A percentile compares a stretch with the other conserved stretches of the same genome.
These are phyloP conservation scores for Lepus europaeus DNA, from an alignment of 2,113 vertebrate genomes.

Conservation along the genomic window DNA sequence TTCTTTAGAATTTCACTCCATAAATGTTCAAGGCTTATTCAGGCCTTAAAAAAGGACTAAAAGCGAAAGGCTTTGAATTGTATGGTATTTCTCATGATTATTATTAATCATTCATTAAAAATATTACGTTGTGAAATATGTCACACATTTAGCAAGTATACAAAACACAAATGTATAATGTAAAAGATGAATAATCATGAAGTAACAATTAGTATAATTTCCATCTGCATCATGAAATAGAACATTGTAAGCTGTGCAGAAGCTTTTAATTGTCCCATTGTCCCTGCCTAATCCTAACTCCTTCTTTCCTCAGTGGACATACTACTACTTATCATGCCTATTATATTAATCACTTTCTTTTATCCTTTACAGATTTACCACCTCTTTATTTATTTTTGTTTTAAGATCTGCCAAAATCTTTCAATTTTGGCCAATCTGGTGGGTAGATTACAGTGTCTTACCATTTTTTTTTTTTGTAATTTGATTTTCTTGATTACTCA, in stretches of 20 bases:
- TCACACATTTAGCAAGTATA: not conserved
- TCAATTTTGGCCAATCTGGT: not conserved
- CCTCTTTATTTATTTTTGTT: not conserved
- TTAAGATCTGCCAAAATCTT: not conserved
- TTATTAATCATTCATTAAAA: conserved; percentile 59
- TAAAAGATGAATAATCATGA: not conserved
- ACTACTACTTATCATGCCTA: not conserved
- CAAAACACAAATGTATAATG: not conserved
- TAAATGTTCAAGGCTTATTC: not conserved
- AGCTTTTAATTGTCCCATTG: not conserved
- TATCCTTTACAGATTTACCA: not conserved
- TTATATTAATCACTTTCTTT: not conserved
- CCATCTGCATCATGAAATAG: not conserved
- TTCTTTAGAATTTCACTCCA: not conserved
- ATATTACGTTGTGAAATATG: not conserved
- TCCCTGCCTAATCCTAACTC: not conserved
- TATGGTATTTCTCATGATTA: conserved; percentile 36
- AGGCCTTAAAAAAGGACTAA: conserved; percentile 45
- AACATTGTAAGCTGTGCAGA: not conserved
- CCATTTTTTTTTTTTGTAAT: not conserved
- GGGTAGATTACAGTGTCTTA: not conserved
- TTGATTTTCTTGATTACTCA: not conserved
- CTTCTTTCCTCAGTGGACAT: not conserved
- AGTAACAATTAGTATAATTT: not conserved
- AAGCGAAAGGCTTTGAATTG: conserved; percentile 3